phyloP scores from a whole-genome alignment of 2,113 vertebrate species.

The Albula goreensis region DNA sequence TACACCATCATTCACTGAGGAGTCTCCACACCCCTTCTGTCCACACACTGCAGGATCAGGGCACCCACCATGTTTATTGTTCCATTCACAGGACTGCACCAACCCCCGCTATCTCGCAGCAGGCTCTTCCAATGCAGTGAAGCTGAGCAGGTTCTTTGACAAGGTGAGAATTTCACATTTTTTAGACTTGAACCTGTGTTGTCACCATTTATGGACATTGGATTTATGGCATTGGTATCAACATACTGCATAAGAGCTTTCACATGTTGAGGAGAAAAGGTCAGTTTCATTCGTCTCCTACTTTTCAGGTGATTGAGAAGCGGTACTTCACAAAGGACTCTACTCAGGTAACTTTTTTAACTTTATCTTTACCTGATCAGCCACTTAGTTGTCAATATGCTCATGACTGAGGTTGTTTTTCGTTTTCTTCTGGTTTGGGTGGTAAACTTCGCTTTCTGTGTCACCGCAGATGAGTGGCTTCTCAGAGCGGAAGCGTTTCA shows the following conservation, averaged over 20 bases:
- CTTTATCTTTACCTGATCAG: neutral
- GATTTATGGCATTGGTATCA: neutral
- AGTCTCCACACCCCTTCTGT: neutral
- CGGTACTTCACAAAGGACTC: constrained; percentile 89
- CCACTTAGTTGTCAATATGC: neutral
- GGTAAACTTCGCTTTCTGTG: constrained; percentile 14
- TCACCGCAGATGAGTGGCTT: constrained; percentile 83
- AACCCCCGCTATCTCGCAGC: constrained; percentile 89
- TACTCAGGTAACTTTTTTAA: constrained; percentile 76
- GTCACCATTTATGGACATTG: too few relatives aligned
- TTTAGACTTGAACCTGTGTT: too few relatives aligned
- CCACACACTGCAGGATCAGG: neutral
- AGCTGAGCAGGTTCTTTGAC: constrained; percentile 96
- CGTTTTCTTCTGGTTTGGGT: neutral
- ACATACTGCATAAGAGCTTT: neutral
- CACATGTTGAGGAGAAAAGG: neutral
- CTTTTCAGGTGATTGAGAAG: constrained; percentile 89
- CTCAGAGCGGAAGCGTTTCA: constrained; percentile 88
- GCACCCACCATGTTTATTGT: neutral
- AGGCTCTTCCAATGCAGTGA: constrained; percentile 95
- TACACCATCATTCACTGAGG: neutral
- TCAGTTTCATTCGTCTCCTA: neutral
- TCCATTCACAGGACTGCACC: constrained; percentile 82
- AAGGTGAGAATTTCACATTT: constrained; percentile 75
- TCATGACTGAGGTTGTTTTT: neutral